Conservation (phyloP, 2,113 vertebrate genomes). For the Nasalis larvatus region DNA sequence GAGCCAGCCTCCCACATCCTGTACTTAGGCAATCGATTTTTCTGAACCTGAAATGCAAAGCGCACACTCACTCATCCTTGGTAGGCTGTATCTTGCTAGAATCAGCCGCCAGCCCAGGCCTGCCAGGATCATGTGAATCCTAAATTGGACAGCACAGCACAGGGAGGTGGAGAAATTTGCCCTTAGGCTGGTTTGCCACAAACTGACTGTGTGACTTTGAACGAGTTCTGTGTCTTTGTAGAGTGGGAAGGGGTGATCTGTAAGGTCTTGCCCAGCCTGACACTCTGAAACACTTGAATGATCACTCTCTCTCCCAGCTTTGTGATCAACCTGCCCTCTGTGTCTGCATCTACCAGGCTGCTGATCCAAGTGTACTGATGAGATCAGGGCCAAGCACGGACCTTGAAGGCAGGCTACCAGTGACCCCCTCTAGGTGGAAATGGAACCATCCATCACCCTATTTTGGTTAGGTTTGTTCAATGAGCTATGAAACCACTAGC, state of each 20-base stretch:
- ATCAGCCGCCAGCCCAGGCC: background rate
- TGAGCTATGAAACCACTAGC: background rate
- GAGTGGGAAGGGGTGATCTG: background rate
- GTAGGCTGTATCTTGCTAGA: background rate
- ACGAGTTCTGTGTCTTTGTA: background rate
- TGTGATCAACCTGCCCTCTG: background rate
- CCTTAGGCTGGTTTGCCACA: background rate
- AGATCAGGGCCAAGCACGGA: background rate
- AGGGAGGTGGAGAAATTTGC: background rate
- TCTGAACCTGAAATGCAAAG: background rate
- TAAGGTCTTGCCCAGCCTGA: background rate
- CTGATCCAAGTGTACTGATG: rapidly evolving
- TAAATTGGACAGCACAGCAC: background rate
- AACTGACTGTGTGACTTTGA: background rate
- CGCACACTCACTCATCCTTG: background rate
- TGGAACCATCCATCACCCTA: background rate
- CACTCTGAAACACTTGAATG: background rate
- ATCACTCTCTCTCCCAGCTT: too few relatives aligned
- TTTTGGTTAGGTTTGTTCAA: background rate
- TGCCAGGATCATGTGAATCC: background rate
- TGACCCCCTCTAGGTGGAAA: background rate
- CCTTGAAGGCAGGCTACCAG: background rate
- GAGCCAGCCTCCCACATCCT: background rate
- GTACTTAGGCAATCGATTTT: slow-evolving; percentile 8
- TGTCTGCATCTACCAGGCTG: background rate